phyloP scores from a whole-genome alignment of 2,888 invertebrate genomes.

The Ariolimax columbianus region DNA sequence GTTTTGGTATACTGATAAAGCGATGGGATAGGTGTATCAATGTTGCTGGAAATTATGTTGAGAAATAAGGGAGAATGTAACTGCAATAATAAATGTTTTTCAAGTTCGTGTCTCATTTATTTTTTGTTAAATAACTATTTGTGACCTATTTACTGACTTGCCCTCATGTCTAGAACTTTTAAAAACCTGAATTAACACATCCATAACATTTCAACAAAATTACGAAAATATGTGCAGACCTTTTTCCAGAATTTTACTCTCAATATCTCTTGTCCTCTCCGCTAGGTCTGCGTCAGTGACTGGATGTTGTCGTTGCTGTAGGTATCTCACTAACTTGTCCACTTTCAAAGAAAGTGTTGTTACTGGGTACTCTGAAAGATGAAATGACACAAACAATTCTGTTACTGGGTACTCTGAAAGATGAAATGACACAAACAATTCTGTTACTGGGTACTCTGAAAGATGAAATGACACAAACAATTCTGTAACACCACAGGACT shows the following conservation, averaged over 20 bases:
- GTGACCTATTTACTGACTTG: too few species aligned
- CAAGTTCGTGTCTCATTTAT: too few species aligned
- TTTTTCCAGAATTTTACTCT: constrained; percentile 42
- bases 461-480: constrained; percentile 19
- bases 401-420: constrained; percentile 55
- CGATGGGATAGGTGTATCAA: too few species aligned
- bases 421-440: constrained; percentile 20
- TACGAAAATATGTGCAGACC: constrained; percentile 10
- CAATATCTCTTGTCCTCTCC: constrained; percentile 35
- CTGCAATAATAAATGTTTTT: too few species aligned
- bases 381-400: constrained; percentile 22
- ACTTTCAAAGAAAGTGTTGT: constrained; percentile 47
- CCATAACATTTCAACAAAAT: too few species aligned
- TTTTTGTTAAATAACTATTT: too few species aligned
- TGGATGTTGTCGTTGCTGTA: constrained; percentile 55
- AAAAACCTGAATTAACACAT: too few species aligned
- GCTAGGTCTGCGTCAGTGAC: constrained; percentile 39
- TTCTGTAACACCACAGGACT: constrained; percentile 5
- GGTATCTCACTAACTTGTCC: constrained; percentile 52
- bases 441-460: constrained; percentile 54
- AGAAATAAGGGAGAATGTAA: too few species aligned
- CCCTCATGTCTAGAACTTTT: too few species aligned
- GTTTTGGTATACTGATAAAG: too few species aligned
- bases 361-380: constrained; percentile 54
- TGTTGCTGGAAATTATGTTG: too few species aligned